Conservation (phyloP, 1,140 invertebrate genomes). For the Ips nitidus region DNA sequence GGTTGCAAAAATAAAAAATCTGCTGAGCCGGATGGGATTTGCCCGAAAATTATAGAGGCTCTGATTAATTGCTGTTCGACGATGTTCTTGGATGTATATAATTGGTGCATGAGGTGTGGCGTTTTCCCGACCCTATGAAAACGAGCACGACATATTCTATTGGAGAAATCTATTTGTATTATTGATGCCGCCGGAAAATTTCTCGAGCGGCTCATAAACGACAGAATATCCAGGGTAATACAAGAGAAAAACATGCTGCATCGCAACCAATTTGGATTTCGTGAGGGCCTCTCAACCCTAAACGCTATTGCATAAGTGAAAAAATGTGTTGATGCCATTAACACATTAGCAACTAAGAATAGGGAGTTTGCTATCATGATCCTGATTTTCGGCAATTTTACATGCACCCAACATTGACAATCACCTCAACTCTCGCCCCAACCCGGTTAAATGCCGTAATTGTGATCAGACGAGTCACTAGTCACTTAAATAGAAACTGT, state of each 20-base stretch:
- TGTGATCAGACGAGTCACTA: too few species aligned
- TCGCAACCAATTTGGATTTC: slow-evolving; percentile 37
- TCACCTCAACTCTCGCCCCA: too few species aligned
- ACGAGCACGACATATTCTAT: slow-evolving; percentile 28
- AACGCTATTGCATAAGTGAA: slow-evolving; percentile 26
- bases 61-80: too few species aligned
- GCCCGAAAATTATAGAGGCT: too few species aligned
- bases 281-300: slow-evolving; percentile 34
- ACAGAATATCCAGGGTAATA: slow-evolving; percentile 18
- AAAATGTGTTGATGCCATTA: slow-evolving; percentile 28
- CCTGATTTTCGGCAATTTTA: too few species aligned
- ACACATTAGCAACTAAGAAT: slow-evolving; percentile 31
- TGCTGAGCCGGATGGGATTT: too few species aligned
- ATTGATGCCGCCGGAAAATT: slow-evolving; percentile 36
- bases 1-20: too few species aligned
- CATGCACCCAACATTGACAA: too few species aligned
- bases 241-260: slow-evolving; percentile 26
- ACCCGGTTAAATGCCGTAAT: too few species aligned
- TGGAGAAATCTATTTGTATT: slow-evolving; percentile 37
- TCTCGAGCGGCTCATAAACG: slow-evolving; percentile 29
- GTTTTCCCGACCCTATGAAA: slow-evolving; percentile 36
- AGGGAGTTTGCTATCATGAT: slow-evolving; percentile 30
- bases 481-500: too few species aligned
- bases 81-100: too few species aligned
- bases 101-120: slow-evolving; percentile 12